Percentiles rank a stretch among this genome's conserved stretches.
Evolutionary conservation across 2,797 vertebrate genomes (phyloP).

Genomic region (Rhinophrynus dorsalis): DNA sequence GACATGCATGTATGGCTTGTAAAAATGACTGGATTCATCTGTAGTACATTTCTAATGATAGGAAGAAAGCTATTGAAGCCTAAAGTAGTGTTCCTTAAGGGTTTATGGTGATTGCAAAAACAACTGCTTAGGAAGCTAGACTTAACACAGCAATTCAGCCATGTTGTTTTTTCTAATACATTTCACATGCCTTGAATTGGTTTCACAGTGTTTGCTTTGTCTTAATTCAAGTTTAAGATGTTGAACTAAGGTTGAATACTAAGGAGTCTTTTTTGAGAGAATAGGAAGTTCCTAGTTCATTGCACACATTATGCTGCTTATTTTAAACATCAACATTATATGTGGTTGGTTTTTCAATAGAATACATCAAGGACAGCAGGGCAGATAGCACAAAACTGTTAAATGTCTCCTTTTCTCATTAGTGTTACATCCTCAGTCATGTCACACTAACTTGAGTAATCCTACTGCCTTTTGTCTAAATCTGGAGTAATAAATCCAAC

Average conservation of each 20-base stretch:
- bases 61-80: conserved; percentile 31
- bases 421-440: conserved; percentile 36
- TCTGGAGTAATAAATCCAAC: conserved; percentile 7
- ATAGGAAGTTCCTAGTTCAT: not conserved
- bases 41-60: conserved; percentile 38
- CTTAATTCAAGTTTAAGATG: conserved; percentile 22
- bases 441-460: conserved; percentile 23
- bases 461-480: conserved; percentile 14
- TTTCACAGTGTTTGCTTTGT: conserved; percentile 37
- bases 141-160: conserved; percentile 9
- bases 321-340: not conserved
- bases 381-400: conserved; percentile 19
- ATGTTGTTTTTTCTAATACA: conserved; percentile 29
- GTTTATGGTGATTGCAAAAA: conserved; percentile 56
- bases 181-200: conserved; percentile 37
- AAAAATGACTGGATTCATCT: conserved; percentile 44
- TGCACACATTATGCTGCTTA: conserved; percentile 1
- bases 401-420: conserved; percentile 22
- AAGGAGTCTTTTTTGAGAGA: not conserved
- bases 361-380: not conserved
- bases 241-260: conserved; percentile 13
- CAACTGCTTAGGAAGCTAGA: conserved; percentile 44
- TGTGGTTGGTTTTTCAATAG: not conserved
- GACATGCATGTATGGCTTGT: conserved; percentile 39
- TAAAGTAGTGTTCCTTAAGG: conserved; percentile 52